Evolutionary conservation across 1,140 invertebrate species (phyloP), one percentile per base, ranked within the genome.

Genomic region (Drosophila leontia): DNA sequence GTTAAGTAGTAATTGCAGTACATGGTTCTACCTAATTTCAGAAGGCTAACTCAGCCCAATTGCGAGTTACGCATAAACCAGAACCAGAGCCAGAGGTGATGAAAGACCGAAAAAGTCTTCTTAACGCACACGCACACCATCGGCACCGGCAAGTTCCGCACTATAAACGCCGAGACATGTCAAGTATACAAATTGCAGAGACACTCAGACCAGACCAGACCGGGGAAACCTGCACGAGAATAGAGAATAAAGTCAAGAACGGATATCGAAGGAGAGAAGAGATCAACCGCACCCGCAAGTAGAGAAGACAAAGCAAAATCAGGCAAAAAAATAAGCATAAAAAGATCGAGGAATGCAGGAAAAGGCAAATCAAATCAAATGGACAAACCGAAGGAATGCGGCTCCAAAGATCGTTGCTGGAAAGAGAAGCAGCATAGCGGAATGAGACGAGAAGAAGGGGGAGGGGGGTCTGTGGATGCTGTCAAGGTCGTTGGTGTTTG

Each of bases 101-200:
- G 55, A 55, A 39, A 56, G 50, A 75, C 32, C 23, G 32, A 47
- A 55, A 75, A 59, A 35, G 42, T 55, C 29, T 42, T 37, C 26
- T 34, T 17, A 64, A 55, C 29, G 58, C 29, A 42, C 67, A 26
- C 45, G 39, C n/a, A 34, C 57, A 60, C 53, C 41, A 39, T 13
- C 5, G 35, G 56, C 65, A 39, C 29, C 47, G 47, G 35, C 68
- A 57, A 63, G 82, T 85, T 85, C 78, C 64, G 82, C 82, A 85
- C 82, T 85, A 85, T 78, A 85, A 85, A 85, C 75, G 78, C 75
- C 26, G 51, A 32, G 82, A 82, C 75, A 85, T 86, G 56, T 82
- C 82, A 86, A 86, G 82, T 60, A 85, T 75, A 78, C 63, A 74
- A 70, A 55, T 55, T 67, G 67, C 62, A 55, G 34, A 67, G 58